Evolutionary conservation across 2,797 vertebrate species (phyloP).

Genomic region (Enteromius fasciolatus): DNA sequence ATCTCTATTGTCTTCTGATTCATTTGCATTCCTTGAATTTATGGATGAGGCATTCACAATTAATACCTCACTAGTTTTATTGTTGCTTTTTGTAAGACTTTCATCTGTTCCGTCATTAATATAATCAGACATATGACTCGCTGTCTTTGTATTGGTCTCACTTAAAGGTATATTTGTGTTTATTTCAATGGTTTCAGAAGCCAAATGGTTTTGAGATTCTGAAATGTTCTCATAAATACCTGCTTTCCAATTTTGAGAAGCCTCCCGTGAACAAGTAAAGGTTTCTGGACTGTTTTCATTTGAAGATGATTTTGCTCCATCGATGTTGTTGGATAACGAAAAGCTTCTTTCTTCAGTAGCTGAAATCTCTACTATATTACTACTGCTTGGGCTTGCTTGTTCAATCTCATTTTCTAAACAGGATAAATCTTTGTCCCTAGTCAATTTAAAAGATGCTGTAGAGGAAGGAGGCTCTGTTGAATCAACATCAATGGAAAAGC

Average conservation of each 20-base stretch:
- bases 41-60: slow-evolving; percentile 9
- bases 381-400: not conserved
- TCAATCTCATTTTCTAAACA: slow-evolving; percentile 18
- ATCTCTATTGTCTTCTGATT: not conserved
- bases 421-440: slow-evolving; percentile 32
- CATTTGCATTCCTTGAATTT: not conserved
- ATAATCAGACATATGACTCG: slow-evolving; percentile 4
- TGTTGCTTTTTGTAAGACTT: not conserved
- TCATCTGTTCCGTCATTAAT: slow-evolving; percentile 16
- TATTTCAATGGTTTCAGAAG: not conserved
- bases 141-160: slow-evolving; percentile 36
- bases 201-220: slow-evolving; percentile 1
- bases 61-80: slow-evolving; percentile 3
- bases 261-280: not conserved
- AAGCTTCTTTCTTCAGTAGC: not conserved
- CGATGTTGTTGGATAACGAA: not conserved
- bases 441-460: slow-evolving; percentile 23
- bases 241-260: slow-evolving; percentile 4
- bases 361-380: slow-evolving; percentile 35
- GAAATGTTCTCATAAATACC: not conserved
- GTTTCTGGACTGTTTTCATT: not conserved
- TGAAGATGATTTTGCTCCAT: not conserved
- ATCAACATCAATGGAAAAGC: slow-evolving; percentile 46
- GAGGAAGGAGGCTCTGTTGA: slow-evolving; percentile 20
- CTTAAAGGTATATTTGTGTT: not conserved